phyloP scores from a whole-genome alignment of 1,140 invertebrate species.

The Leptonema lineaticorne region DNA sequence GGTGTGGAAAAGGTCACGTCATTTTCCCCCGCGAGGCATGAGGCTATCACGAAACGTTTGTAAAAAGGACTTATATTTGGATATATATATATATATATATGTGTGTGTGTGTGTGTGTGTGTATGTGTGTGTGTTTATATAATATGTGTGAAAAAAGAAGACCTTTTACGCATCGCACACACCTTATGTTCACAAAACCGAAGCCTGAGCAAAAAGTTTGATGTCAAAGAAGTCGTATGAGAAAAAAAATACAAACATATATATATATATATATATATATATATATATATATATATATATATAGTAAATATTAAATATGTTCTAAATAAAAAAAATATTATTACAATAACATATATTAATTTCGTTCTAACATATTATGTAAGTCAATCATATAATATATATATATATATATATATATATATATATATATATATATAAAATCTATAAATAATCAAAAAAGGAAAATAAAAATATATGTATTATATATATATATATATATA shows the following conservation, averaged over 20 bases:
- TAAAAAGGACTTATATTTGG: no score
- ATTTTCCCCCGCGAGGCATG: slow-evolving; percentile 6
- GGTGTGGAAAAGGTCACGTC: slow-evolving; percentile 19
- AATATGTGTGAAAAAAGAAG: not conserved
- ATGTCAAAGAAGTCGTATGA: no score
- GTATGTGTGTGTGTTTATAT: no score
- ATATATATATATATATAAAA: not conserved
- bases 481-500: no score
- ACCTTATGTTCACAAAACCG: not conserved
- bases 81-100: not conserved
- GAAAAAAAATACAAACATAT: no score
- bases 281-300: not conserved
- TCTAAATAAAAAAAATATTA: no score
- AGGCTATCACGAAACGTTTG: not conserved
- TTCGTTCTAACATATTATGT: no score
- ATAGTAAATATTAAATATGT: not conserved
- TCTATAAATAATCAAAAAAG: not conserved
- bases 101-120: no score
- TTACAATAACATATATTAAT: no score
- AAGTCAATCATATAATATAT: no score
- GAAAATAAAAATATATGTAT: not conserved
- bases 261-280: not conserved
- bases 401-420: not conserved
- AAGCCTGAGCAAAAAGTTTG: not conserved
- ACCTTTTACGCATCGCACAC: not conserved